These are phyloP conservation scores for Coregonus clupeaformis DNA, from an alignment of 2,113 vertebrate genomes.

Conservation along the genomic window DNA sequence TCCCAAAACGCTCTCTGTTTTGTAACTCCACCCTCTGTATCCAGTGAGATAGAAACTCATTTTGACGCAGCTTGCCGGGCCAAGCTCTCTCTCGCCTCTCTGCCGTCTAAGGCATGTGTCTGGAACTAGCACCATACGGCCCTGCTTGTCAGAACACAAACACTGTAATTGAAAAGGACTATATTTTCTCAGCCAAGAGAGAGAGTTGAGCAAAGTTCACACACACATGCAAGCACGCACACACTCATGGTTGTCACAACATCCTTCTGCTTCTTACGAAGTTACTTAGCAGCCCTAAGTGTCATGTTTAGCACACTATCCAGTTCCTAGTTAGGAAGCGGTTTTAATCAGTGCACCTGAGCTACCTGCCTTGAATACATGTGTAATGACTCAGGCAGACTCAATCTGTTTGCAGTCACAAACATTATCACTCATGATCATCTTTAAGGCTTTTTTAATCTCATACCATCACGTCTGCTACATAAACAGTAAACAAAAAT, in stretches of 20 bases:
- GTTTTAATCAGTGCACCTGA: too few relatives aligned
- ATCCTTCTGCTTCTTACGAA: too few relatives aligned
- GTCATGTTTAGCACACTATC: too few relatives aligned
- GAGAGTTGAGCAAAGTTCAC: not conserved
- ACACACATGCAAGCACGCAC: not conserved
- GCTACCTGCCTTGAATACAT: too few relatives aligned
- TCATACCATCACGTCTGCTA: too few relatives aligned
- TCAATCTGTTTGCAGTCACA: too few relatives aligned
- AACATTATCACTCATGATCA: too few relatives aligned
- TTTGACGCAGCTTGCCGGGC: conserved; percentile 2
- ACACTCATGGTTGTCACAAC: not conserved
- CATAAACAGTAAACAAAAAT: too few relatives aligned
- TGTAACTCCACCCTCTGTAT: conserved; percentile 36
- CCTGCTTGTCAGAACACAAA: conserved; percentile 6
- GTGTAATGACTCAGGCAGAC: too few relatives aligned
- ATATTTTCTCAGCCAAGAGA: not conserved
- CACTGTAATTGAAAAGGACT: conserved; percentile 17
- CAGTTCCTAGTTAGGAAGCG: too few relatives aligned
- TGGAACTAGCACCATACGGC: conserved; percentile 25
- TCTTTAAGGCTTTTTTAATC: too few relatives aligned
- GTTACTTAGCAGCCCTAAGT: too few relatives aligned
- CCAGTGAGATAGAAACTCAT: conserved; percentile 24
- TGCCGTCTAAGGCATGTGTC: not conserved
- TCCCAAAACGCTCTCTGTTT: conserved; percentile 23
- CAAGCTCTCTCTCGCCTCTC: conserved; percentile 3